Percentiles rank a stretch among this genome's conserved stretches.
Conservation (phyloP, 64 coral and sea anemone species). For the Trachythela sp. region DNA sequence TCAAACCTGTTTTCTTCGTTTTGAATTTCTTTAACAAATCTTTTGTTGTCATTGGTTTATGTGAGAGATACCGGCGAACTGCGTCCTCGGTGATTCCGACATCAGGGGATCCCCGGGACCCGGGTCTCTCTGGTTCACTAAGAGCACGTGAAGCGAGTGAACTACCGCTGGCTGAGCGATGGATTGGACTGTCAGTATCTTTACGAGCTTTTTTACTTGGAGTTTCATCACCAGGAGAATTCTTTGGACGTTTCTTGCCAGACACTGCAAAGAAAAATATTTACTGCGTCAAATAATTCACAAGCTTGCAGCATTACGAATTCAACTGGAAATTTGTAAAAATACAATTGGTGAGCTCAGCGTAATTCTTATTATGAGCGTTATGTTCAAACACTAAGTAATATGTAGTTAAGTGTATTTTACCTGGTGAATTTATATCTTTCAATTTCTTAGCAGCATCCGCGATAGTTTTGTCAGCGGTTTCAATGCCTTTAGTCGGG, state of each 20-base stretch:
- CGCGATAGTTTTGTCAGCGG: slow-evolving; percentile 46
- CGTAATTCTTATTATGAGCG: no score
- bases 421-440: slow-evolving; percentile 80
- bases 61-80: slow-evolving; percentile 81
- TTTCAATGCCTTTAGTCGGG: slow-evolving; percentile 58
- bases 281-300: no score
- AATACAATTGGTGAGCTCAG: no score
- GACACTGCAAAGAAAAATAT: neutral
- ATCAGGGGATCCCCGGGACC: neutral
- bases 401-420: no score
- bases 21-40: slow-evolving; percentile 95
- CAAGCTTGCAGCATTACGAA: no score
- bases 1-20: slow-evolving; percentile 74
- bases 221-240: neutral
- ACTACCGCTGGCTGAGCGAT: slow-evolving; percentile 49
- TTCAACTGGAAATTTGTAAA: no score
- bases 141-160: slow-evolving; percentile 62
- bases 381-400: no score
- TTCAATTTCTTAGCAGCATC: slow-evolving; percentile 70
- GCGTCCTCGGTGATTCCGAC: slow-evolving; percentile 83
- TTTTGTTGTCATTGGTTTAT: slow-evolving; percentile 98
- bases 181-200: slow-evolving; percentile 6
- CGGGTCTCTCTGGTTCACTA: slow-evolving; percentile 47
- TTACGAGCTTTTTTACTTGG: slow-evolving; percentile 2
- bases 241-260: neutral